Evolutionary conservation across 1,140 invertebrate species (phyloP).

Genomic region (Megalopta genalis): DNA sequence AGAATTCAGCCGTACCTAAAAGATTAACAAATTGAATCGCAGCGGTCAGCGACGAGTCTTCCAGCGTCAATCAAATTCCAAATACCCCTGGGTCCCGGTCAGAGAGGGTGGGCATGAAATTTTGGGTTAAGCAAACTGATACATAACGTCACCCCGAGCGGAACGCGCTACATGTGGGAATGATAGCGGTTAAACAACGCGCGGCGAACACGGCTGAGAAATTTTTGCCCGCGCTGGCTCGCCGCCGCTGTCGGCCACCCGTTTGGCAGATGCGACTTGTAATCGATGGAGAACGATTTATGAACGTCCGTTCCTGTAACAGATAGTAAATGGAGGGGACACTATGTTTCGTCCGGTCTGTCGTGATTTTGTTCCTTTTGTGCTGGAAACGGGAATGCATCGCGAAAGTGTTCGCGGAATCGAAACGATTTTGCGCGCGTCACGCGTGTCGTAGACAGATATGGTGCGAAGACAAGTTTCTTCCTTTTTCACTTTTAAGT

Average conservation of each 20-base stretch:
- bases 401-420: too few relatives aligned
- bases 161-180: constrained; percentile 7
- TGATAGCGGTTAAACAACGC: constrained; percentile 2
- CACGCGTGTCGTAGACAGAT: too few relatives aligned
- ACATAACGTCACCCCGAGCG: background rate
- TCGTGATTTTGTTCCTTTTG: background rate
- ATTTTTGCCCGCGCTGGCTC: background rate
- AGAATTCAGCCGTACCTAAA: too few relatives aligned
- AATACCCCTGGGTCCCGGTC: constrained; percentile 14
- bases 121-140: constrained; percentile 23
- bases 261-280: background rate
- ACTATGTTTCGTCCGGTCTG: background rate
- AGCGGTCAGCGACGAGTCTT: constrained; percentile 1
- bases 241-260: background rate
- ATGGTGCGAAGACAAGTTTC: too few relatives aligned
- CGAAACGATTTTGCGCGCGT: too few relatives aligned
- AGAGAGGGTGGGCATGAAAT: constrained; percentile 6
- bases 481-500: too few relatives aligned
- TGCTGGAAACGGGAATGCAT: too few relatives aligned
- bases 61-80: constrained; percentile 38
- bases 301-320: background rate
- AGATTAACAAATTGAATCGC: background rate
- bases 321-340: background rate
- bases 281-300: constrained; percentile 25
- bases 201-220: constrained; percentile 16